Evolutionary conservation across 1,140 invertebrate genomes (phyloP).

Genomic region (Cryptotermes secundus): DNA sequence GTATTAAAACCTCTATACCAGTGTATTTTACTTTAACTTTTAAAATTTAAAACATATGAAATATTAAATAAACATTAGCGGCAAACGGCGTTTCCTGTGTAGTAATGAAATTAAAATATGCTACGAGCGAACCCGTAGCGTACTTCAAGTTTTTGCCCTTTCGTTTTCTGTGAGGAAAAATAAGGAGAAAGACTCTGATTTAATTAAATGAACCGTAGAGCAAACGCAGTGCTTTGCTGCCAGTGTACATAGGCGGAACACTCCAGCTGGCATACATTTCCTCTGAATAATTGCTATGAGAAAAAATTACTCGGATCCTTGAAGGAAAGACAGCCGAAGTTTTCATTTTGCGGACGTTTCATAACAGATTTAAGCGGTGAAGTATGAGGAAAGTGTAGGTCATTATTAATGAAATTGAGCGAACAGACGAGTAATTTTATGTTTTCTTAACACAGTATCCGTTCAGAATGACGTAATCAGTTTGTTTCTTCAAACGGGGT

Average conservation of each 20-base stretch:
- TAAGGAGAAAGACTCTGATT: constrained; percentile 8
- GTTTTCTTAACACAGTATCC: too few relatives aligned
- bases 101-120: constrained; percentile 15
- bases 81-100: not conserved
- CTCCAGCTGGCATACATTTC: not conserved
- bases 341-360: not conserved
- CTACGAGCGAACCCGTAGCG: not conserved
- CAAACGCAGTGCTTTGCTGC: not conserved
- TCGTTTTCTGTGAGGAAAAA: constrained; percentile 2
- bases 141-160: constrained; percentile 3
- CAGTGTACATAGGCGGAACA: not conserved
- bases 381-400: not conserved
- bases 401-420: not conserved
- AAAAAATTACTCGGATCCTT: not conserved
- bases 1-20: constrained; percentile 9
- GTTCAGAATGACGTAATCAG: too few relatives aligned
- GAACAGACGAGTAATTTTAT: not conserved
- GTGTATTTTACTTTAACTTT: constrained; percentile 9
- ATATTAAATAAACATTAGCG: not conserved
- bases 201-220: constrained; percentile 20
- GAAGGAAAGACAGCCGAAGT: not conserved
- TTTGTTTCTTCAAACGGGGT: too few relatives aligned
- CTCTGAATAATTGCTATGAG: constrained; percentile 11
- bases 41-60: constrained; percentile 5
- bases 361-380: not conserved